Evolutionary conservation across 2,797 vertebrate genomes (phyloP).

Genomic region (Lindbergichthys nudifrons): DNA sequence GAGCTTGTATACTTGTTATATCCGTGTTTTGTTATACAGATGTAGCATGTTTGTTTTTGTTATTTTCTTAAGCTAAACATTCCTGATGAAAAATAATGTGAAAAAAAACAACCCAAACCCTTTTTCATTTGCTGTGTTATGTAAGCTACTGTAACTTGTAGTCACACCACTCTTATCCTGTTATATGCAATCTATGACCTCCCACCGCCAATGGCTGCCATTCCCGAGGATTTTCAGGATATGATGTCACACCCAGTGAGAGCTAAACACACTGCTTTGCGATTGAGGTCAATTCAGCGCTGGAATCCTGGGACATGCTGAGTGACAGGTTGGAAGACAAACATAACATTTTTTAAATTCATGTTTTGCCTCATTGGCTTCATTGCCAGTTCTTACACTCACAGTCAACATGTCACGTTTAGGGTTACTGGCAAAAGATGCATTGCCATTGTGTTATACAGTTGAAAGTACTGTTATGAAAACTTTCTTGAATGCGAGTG

Average conservation of each 20-base stretch:
- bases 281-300: constrained; percentile 10
- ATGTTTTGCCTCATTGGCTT: too few species aligned
- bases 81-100: too few species aligned
- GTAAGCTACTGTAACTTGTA: constrained; percentile 23
- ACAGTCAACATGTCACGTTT: neutral
- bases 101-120: too few species aligned
- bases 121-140: neutral
- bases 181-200: constrained; percentile 41
- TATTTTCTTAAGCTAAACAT: too few species aligned
- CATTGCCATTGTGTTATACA: neutral
- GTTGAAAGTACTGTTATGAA: neutral
- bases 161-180: constrained; percentile 30
- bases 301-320: constrained; percentile 11
- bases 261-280: constrained; percentile 31
- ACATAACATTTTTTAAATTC: too few species aligned
- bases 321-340: constrained; percentile 39
- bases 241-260: constrained; percentile 50
- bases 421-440: neutral
- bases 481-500: neutral
- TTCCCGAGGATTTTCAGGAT: constrained; percentile 64
- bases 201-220: constrained; percentile 32
- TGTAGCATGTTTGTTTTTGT: too few species aligned
- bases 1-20: too few species aligned
- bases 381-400: neutral
- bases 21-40: too few species aligned